These are phyloP conservation scores for Pegea sp. DNA, from an alignment of 23 tunicate species.

Conservation along the genomic window DNA sequence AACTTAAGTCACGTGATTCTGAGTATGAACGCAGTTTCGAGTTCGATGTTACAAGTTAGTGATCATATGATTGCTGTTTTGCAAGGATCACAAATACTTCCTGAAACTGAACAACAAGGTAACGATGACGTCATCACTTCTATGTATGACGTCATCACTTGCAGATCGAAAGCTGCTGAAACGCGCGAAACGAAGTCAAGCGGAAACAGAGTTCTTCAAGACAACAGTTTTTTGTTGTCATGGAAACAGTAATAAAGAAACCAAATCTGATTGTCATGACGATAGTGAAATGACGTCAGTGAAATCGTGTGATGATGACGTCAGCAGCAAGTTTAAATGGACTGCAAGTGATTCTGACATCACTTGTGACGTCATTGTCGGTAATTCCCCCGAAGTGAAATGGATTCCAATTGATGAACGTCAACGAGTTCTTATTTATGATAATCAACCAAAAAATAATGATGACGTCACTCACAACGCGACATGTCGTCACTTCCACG, in stretches of 20 bases:
- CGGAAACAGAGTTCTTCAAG: neutral
- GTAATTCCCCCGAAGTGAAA: conserved; percentile 4
- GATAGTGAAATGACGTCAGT: neutral
- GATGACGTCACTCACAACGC: neutral
- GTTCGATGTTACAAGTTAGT: conserved; percentile 14
- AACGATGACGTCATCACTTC: neutral
- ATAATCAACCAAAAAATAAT: neutral
- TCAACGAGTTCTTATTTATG: conserved; percentile 1
- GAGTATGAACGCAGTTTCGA: conserved; percentile 38
- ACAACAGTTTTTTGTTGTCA: neutral
- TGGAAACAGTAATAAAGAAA: neutral
- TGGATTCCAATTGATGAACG: conserved; percentile 20
- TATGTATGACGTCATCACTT: neutral
- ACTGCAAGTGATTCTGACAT: conserved; percentile 4
- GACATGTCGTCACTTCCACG: conserved; percentile 1
- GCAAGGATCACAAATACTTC: conserved; percentile 12
- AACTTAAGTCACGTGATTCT: conserved; percentile 29
- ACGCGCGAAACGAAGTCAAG: neutral
- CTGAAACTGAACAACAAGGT: neutral
- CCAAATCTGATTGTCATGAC: neutral
- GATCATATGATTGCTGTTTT: conserved; percentile 40
- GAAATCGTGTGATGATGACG: neutral
- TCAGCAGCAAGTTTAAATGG: conserved; percentile 5
- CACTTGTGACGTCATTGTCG: conserved; percentile 6
- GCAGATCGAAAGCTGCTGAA: neutral